A percentile compares a stretch with the other conserved stretches of the same genome.
Conservation (phyloP, 2,888 invertebrate species). For the Chrysodeixis includens region DNA sequence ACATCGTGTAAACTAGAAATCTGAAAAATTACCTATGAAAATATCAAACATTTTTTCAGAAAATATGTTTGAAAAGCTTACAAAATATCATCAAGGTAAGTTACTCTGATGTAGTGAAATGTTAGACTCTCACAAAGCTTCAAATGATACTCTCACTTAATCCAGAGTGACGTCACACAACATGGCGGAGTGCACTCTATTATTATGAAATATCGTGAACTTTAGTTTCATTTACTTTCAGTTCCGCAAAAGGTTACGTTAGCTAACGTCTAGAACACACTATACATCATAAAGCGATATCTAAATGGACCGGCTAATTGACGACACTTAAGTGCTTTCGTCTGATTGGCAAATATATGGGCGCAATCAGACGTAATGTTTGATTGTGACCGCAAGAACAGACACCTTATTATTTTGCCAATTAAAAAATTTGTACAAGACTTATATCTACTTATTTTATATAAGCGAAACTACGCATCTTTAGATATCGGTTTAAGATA, state of each 20-base stretch:
- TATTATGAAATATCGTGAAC: conserved; percentile 44
- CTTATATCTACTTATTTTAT: no score
- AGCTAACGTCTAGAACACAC: conserved; percentile 16
- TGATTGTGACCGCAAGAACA: neutral
- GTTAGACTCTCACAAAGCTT: no score
- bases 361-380: neutral
- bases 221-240: conserved; percentile 40
- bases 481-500: no score
- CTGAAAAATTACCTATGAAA: no score
- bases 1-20: no score
- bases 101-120: no score
- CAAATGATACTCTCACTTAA: neutral
- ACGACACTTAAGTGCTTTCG: neutral
- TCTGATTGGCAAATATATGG: neutral
- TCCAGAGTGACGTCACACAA: neutral
- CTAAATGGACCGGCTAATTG: neutral
- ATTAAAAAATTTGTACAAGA: no score
- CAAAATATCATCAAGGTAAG: no score
- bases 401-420: neutral
- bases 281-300: conserved; percentile 21
- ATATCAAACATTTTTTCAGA: no score
- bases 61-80: no score
- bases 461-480: no score
- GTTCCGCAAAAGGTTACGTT: conserved; percentile 48
- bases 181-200: conserved; percentile 12